Percentiles rank a stretch among this genome's conserved stretches.
phyloP scores from a whole-genome alignment of 1,140 invertebrate genomes.

The Vanessa tameamea region DNA sequence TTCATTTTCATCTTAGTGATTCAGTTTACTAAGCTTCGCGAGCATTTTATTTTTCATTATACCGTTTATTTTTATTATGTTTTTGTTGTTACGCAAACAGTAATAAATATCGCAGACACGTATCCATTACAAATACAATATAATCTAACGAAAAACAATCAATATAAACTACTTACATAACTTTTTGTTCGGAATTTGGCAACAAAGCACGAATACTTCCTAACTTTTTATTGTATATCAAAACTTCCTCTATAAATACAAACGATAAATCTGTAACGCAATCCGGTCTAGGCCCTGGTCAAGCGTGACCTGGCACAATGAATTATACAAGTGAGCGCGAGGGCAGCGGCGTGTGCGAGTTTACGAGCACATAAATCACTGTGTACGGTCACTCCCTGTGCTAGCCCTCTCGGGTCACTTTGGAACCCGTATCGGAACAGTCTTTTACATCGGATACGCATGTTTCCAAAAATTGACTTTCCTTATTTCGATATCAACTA shows the following conservation, averaged over 20 bases:
- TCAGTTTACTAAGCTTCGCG: no score
- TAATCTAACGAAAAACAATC: background rate
- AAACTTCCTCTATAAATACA: slow-evolving; percentile 32
- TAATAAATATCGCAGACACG: no score
- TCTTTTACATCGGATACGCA: slow-evolving; percentile 11
- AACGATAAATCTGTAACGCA: slow-evolving; percentile 61
- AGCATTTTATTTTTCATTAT: no score
- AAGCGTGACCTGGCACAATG: slow-evolving; percentile 67
- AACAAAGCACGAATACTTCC: slow-evolving; percentile 7
- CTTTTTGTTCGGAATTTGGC: slow-evolving; percentile 5
- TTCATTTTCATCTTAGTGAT: no score
- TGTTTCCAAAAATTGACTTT: background rate
- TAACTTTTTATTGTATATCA: slow-evolving; percentile 22
- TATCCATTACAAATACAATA: background rate
- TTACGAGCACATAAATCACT: slow-evolving; percentile 75
- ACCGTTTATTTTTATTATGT: no score
- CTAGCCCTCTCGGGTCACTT: slow-evolving; percentile 38
- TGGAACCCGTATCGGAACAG: slow-evolving; percentile 12
- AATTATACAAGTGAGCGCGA: slow-evolving; percentile 77
- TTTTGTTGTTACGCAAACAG: no score
- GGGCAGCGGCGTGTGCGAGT: slow-evolving; percentile 71
- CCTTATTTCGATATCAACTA: background rate
- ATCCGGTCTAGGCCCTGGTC: slow-evolving; percentile 63
- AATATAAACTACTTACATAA: no score
- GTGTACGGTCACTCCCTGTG: slow-evolving; percentile 54